These are phyloP conservation scores for Catagonus wagneri DNA, from an alignment of 2,113 vertebrate genomes.

Conservation along the genomic window DNA sequence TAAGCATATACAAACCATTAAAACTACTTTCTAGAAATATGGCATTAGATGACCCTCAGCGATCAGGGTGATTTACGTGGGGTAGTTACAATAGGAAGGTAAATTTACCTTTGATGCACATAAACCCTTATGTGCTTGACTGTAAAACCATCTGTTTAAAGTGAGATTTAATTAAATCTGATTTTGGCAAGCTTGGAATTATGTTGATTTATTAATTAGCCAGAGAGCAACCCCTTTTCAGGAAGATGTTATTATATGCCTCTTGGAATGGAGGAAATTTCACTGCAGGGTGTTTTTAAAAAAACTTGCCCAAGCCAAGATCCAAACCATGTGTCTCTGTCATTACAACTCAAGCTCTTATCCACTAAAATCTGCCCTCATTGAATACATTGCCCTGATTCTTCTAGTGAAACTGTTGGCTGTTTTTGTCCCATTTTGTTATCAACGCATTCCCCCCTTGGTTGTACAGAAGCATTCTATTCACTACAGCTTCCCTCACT, in stretches of 20 bases:
- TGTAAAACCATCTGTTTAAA: neutral
- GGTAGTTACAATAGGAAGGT: neutral
- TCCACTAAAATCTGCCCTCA: neutral
- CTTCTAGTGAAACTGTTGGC: neutral
- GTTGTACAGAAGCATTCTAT: neutral
- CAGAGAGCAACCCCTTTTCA: neutral
- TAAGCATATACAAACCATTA: neutral
- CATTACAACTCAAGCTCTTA: neutral
- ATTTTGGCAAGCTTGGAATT: neutral
- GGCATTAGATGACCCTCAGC: neutral
- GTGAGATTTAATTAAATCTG: slow-evolving; percentile 33
- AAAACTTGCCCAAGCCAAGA: neutral
- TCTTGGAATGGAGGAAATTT: neutral
- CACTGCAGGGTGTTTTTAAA: neutral
- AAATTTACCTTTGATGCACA: neutral
- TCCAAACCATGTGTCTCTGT: neutral
- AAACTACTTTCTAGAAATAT: neutral
- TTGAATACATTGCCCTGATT: neutral
- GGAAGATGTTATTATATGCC: neutral
- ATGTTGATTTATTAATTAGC: slow-evolving; percentile 4
- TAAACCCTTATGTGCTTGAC: neutral
- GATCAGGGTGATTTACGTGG: neutral
- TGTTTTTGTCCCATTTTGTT: neutral
- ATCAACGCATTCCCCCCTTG: neutral
- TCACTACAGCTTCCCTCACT: neutral